Conservation (phyloP, 2,888 invertebrate species). For the Plutella xylostella region DNA sequence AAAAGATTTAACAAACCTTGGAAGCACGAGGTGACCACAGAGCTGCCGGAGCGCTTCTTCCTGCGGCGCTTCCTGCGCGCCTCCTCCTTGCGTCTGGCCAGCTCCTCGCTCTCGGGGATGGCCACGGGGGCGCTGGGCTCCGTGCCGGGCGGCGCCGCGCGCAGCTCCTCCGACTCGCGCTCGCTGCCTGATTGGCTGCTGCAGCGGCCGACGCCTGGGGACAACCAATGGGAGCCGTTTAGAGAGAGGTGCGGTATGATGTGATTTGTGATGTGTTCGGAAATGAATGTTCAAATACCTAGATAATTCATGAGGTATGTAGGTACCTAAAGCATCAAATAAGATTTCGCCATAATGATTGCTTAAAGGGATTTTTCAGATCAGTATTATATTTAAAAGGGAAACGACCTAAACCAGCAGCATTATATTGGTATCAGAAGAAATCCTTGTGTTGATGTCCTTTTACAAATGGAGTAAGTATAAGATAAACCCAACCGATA, state of each 20-base stretch:
- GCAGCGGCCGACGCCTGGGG: constrained; percentile 60
- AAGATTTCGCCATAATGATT: no score
- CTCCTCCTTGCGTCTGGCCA: constrained; percentile 86
- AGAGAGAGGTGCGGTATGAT: background rate
- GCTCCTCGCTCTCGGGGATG: constrained; percentile 72
- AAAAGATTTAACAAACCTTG: constrained; percentile 71
- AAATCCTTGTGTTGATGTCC: no score
- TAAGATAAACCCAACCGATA: no score
- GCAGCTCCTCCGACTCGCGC: constrained; percentile 58
- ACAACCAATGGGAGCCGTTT: constrained; percentile 26
- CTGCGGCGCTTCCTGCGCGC: constrained; percentile 88
- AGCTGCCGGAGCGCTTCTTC: constrained; percentile 91
- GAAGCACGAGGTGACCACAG: constrained; percentile 90
- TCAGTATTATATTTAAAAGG: no score
- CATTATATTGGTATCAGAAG: no score
- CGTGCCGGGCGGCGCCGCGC: constrained; percentile 43
- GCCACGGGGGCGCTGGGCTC: constrained; percentile 69
- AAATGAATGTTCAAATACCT: no score
- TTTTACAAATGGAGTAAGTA: no score
- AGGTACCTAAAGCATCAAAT: no score
- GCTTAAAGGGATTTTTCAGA: no score
- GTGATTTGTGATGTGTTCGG: no score
- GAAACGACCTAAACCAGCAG: no score
- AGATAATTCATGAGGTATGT: no score
- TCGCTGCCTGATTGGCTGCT: constrained; percentile 70